Percentiles rank a stretch among this genome's conserved stretches.
phyloP scores from a whole-genome alignment of 2,888 invertebrate genomes.

The Sepiola atlantica region DNA sequence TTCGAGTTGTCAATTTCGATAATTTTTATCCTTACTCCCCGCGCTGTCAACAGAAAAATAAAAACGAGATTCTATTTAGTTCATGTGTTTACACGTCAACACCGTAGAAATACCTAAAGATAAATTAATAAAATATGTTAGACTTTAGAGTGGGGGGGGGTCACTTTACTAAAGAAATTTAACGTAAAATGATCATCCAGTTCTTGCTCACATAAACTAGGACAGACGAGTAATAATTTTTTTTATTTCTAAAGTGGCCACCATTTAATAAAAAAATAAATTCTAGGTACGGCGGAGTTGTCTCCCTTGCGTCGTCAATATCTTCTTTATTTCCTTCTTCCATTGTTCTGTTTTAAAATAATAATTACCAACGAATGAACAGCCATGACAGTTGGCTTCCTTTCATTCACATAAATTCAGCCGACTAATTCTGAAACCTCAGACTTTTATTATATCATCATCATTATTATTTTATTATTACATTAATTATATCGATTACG shows the following conservation, averaged over 20 bases:
- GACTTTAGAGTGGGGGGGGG: too few relatives aligned
- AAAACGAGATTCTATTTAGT: too few relatives aligned
- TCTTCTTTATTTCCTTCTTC: neutral
- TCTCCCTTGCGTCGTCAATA: neutral
- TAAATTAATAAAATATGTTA: too few relatives aligned
- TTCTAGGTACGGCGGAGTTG: neutral
- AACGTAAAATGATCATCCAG: neutral
- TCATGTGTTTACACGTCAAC: neutral
- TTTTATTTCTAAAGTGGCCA: neutral
- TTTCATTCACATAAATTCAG: neutral
- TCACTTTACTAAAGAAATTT: too few relatives aligned
- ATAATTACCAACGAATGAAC: neutral
- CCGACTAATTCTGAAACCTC: too few relatives aligned
- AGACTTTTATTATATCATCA: too few relatives aligned
- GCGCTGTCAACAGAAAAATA: too few relatives aligned
- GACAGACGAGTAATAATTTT: neutral
- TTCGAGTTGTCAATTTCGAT: too few relatives aligned
- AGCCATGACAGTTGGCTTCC: neutral
- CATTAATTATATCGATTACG: too few relatives aligned
- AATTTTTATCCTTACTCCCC: too few relatives aligned
- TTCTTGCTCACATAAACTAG: neutral
- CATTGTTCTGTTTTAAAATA: neutral
- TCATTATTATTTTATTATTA: too few relatives aligned
- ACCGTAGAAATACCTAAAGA: neutral
- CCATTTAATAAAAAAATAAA: neutral